These are phyloP conservation scores for Patiria miniata DNA, from an alignment of 35 echinoderm and acorn worm species.

Conservation along the genomic window DNA sequence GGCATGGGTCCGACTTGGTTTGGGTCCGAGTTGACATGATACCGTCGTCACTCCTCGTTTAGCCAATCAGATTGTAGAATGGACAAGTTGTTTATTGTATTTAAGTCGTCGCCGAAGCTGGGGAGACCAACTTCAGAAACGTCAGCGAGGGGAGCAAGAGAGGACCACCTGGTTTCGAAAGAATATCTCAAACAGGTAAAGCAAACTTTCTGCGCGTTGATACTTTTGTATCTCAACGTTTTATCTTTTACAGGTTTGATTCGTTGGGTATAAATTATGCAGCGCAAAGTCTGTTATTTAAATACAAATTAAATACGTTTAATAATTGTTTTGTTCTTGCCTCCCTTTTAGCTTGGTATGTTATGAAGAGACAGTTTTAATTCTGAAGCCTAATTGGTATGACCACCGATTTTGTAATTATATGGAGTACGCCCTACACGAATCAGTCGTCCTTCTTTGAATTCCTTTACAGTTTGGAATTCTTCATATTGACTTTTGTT, in stretches of 20 bases:
- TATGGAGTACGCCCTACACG: background rate
- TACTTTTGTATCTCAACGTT: background rate
- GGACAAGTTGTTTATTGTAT: background rate
- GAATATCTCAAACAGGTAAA: background rate
- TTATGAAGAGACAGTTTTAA: background rate
- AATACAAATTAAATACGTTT: background rate
- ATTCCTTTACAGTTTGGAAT: background rate
- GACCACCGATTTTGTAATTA: background rate
- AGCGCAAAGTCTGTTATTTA: constrained; percentile 2
- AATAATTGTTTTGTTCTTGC: background rate
- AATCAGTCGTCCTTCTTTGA: background rate
- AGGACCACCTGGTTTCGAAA: background rate
- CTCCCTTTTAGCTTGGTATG: background rate
- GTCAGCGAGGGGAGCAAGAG: background rate
- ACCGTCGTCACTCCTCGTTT: background rate
- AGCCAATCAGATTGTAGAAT: background rate
- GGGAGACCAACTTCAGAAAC: background rate
- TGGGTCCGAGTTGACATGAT: too few relatives aligned
- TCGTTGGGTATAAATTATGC: background rate
- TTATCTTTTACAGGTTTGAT: background rate
- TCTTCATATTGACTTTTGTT: too few relatives aligned
- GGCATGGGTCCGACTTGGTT: too few relatives aligned
- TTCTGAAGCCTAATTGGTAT: background rate
- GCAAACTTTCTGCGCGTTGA: background rate
- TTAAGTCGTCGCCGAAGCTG: background rate